Base-by-base conservation (phyloP, 2,113 vertebrate genomes). In the Cololabis saira region DNA sequence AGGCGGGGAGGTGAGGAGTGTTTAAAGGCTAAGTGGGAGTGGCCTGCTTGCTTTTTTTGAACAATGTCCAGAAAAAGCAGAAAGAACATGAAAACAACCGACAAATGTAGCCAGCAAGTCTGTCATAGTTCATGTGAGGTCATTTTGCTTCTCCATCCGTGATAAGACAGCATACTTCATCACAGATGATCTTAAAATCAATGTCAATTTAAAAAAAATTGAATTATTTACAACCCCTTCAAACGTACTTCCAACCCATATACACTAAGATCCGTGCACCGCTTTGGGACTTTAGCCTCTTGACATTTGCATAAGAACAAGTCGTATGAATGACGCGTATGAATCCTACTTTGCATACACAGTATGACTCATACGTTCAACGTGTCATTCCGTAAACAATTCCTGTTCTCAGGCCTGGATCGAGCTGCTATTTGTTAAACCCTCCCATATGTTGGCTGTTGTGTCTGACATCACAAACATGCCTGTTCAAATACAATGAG, bases 401-500 rank as follows among this genome's bases (percentile, higher is more conserved):
- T 75, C 67, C 65, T 72, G 74, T 64, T 64, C 71, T 27, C 53
- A 1, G 59, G 67, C 74, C 3, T 30, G 44, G 60, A 86, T 82
- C 47, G 37, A 22, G 47, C 70, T 57, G 19, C 56, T 67, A 55
- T 80, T 65, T 49, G 64, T 57, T 42, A 44, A 71, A 52, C 47
- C 76, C 66, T 69, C 45, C 74, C 58, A 43, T 58, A 49, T 59
- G 71, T 69, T 62, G 40, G 13, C 59, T 80, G 73, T 83, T 76
- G 66, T 75, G 40, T 78, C 79, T 90, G 82, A 86, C 87, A 85
- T 90, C 86, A 81, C 63, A 82, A 86, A 88, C 87, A 41, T 89
- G 87, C 84, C 85, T 80, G 89, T 89, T 92, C 90, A 90, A 79
- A 89, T 89, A 72, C 82, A 61, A 62, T 55, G 75, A 77, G 81